A percentile compares a stretch with the other conserved stretches of the same genome.
Conservation (phyloP, 2,113 vertebrate genomes). For the Otocyon megalotis region DNA sequence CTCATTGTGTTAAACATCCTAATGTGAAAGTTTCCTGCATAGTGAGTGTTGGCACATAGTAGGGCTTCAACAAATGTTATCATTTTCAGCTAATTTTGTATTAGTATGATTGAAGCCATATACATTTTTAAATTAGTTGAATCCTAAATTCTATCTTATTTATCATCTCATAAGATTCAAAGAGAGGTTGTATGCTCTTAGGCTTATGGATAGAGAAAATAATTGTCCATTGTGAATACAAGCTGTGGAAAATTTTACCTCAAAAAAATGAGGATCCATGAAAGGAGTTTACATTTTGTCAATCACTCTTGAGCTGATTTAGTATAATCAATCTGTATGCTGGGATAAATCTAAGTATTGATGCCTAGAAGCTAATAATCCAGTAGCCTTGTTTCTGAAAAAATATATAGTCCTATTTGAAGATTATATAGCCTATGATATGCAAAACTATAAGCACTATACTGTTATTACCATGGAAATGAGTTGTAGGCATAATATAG, state of each 20-base stretch:
- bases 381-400: slow-evolving; percentile 64
- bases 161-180: slow-evolving; percentile 63
- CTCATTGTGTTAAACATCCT: background rate
- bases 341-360: slow-evolving; percentile 56
- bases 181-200: slow-evolving; percentile 53
- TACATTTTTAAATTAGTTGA: slow-evolving; percentile 47
- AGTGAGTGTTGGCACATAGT: background rate
- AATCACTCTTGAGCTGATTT: slow-evolving; percentile 32
- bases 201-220: slow-evolving; percentile 71
- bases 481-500: slow-evolving; percentile 66
- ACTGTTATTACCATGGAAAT: slow-evolving; percentile 64
- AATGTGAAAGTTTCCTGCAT: background rate
- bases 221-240: slow-evolving; percentile 72
- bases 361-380: slow-evolving; percentile 73
- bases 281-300: slow-evolving; percentile 76
- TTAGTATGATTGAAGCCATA: slow-evolving; percentile 29
- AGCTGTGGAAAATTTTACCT: slow-evolving; percentile 58
- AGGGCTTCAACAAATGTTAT: slow-evolving; percentile 30
- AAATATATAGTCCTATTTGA: slow-evolving; percentile 60
- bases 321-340: slow-evolving; percentile 60
- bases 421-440: slow-evolving; percentile 72
- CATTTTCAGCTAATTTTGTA: slow-evolving; percentile 61
- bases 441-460: slow-evolving; percentile 11
- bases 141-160: slow-evolving; percentile 39
- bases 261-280: slow-evolving; percentile 72